Evolutionary conservation across 2,113 vertebrate species (phyloP).

Genomic region (Neomonachus schauinslandi): DNA sequence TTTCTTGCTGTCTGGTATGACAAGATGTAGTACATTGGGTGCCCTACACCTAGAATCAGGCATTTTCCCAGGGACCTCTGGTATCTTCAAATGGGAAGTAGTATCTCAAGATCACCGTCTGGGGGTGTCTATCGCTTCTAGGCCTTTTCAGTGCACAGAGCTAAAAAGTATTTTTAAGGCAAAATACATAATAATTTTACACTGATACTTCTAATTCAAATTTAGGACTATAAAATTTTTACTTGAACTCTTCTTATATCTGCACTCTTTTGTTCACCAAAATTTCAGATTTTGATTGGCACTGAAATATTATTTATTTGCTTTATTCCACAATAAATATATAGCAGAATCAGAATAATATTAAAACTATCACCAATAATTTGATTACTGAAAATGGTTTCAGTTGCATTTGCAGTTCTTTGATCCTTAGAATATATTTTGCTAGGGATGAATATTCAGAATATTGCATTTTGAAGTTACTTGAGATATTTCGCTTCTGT

Average conservation of each 20-base stretch:
- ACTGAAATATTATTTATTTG: background rate
- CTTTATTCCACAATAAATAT: background rate
- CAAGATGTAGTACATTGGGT: background rate
- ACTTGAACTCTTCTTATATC: background rate
- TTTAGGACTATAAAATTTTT: background rate
- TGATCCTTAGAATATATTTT: background rate
- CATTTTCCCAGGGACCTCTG: background rate
- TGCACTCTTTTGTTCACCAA: background rate
- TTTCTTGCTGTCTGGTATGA: background rate
- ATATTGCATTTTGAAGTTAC: background rate
- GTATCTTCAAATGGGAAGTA: background rate
- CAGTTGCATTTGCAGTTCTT: background rate
- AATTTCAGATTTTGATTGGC: background rate
- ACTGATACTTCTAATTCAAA: background rate
- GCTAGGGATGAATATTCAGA: conserved; percentile 10
- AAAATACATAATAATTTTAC: background rate
- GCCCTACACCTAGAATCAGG: background rate
- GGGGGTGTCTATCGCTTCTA: background rate
- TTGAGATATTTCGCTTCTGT: background rate
- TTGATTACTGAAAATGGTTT: background rate
- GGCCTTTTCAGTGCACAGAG: background rate
- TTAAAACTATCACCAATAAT: background rate
- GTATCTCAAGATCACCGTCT: background rate
- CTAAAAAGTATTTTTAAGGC: background rate
- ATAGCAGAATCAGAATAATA: background rate